Conservation (phyloP, 2,888 invertebrate genomes). For the Caprella mutica region DNA sequence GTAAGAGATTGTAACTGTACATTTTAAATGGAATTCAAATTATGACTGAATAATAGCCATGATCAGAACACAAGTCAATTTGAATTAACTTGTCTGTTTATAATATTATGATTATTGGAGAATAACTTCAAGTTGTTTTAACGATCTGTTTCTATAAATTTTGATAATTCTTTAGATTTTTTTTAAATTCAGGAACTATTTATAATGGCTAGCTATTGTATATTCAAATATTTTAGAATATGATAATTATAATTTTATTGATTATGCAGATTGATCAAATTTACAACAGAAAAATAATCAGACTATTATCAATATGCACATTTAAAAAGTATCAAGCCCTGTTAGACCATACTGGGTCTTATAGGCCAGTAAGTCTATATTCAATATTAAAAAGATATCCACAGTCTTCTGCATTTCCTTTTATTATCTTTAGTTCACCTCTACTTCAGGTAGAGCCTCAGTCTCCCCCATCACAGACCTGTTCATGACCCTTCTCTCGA, state of each 20-base stretch:
- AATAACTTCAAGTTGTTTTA: background rate
- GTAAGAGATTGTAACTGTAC: background rate
- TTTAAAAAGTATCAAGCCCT: no score
- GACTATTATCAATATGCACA: no score
- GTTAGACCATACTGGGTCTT: no score
- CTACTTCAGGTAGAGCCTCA: slow-evolving; percentile 54
- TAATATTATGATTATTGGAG: background rate
- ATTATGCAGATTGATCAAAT: no score
- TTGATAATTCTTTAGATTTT: background rate
- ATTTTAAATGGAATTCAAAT: background rate
- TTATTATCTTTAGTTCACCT: background rate
- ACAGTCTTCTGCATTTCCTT: slow-evolving; percentile 37
- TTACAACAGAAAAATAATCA: no score
- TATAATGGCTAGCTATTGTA: background rate
- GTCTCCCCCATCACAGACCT: slow-evolving; percentile 59
- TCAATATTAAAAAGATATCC: no score
- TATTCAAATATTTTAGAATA: background rate
- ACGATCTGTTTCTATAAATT: background rate
- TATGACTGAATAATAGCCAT: background rate
- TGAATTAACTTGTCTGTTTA: background rate
- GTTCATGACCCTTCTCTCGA: slow-evolving; percentile 59
- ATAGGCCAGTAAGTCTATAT: no score
- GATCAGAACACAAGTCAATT: background rate
- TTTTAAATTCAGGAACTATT: no score
- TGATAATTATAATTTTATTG: background rate